These are phyloP conservation scores for Muraenolepis orangiensis DNA, from an alignment of 2,797 vertebrate species.

Conservation along the genomic window DNA sequence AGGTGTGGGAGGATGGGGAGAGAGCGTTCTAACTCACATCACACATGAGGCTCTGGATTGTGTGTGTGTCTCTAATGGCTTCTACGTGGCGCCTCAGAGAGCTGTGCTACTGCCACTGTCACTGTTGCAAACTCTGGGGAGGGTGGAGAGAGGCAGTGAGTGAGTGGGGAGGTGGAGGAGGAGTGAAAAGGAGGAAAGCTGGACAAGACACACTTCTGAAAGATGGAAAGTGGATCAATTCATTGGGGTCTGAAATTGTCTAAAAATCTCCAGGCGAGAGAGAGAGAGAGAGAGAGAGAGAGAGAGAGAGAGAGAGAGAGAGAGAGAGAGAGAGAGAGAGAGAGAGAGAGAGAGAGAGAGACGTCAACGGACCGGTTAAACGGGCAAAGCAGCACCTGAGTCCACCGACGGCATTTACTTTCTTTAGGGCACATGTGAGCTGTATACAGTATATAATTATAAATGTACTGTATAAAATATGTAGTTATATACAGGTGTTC, in stretches of 20 bases:
- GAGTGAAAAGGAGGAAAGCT: neutral
- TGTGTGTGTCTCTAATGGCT: slow-evolving; percentile 60
- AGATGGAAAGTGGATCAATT: neutral
- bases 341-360: no score
- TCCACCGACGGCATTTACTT: neutral
- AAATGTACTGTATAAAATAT: no score
- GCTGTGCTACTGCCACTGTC: slow-evolving; percentile 52
- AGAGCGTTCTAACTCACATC: slow-evolving; percentile 50
- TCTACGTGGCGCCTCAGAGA: slow-evolving; percentile 59
- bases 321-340: no score
- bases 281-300: no score
- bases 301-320: no score
- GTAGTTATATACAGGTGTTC: no score
- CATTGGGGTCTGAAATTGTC: no score
- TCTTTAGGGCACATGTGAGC: no score
- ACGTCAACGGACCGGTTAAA: neutral
- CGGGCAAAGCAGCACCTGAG: neutral
- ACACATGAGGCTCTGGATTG: slow-evolving; percentile 56
- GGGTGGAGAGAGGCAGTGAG: slow-evolving; percentile 8
- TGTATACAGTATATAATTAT: no score
- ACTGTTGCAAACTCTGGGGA: slow-evolving; percentile 12
- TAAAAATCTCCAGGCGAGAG: no score
- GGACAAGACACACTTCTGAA: neutral
- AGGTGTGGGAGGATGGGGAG: slow-evolving; percentile 31
- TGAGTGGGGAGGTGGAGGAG: neutral